Evolutionary conservation across 2,113 vertebrate species (phyloP), one percentile per base, ranked within the genome.

Genomic region (Hippocampus guttulatus): DNA sequence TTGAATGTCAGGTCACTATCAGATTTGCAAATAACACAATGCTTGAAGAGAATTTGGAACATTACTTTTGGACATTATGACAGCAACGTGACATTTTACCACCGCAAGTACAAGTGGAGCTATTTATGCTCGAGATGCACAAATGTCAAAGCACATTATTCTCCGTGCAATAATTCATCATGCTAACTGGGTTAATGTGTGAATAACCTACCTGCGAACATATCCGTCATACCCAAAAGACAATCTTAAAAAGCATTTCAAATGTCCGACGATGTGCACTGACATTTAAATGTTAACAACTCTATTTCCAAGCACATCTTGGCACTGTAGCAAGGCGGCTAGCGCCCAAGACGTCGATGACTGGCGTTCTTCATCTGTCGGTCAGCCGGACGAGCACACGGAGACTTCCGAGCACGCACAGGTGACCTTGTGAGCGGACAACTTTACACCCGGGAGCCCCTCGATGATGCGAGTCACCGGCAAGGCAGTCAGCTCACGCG

Each of bases 381-480:
- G 70, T 68, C 78, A 80, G 84, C 85, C 80, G 84, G 88, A 82
- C 84, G 86, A 76, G 8, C 58, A 30, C 16, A 20, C 52, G 27
- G 7, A 61, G 15, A 7, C 58, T 61, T 33, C 27, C 15, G 16
- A 33, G 16, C 25, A 81, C 84, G 81, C 84, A 82, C 81, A 78
- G 73, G 79, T 88, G 85, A 90, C 88, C 88, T 90, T 90, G 87
- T 85, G 76, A 80, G 69, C 54, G 70, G 70, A 66, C 73, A 77
- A 77, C 77, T 75, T 75, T 81, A n/a, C 38, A 40, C 15, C 68
- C 64, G 30, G 70, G 58, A 61, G 81, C 61, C 77, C 30, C 66
- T 10, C 18, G 51, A 72, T 14, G 70, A 33, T 67, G 54, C 14
- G 52, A 68, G 47, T 30, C 64, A 64, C 38, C 40, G 43, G 64